These are phyloP conservation scores for Hermaeophaga mercurialis DNA, from an alignment of 2,888 invertebrate species.

Conservation along the genomic window DNA sequence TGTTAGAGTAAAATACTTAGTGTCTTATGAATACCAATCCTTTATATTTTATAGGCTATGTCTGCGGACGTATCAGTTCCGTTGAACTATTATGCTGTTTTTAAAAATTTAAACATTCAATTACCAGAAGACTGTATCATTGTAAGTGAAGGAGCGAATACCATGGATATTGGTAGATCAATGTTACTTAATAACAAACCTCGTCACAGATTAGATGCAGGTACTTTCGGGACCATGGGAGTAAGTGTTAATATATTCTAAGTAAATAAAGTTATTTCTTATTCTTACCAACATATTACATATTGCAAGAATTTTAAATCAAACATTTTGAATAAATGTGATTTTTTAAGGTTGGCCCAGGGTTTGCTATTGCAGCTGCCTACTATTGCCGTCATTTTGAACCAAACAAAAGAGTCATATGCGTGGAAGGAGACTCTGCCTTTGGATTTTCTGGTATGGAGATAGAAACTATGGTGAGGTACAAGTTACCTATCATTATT, in stretches of 20 bases:
- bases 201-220: conserved; percentile 90
- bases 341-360: conserved; percentile 75
- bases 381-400: conserved; percentile 83
- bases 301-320: no score
- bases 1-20: no score
- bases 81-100: conserved; percentile 92
- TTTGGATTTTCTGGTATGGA: conserved; percentile 99
- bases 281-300: no score
- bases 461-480: conserved; percentile 94
- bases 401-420: conserved; percentile 83
- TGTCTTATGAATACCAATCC: no score
- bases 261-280: no score
- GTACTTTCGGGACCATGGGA: conserved; percentile 97
- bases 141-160: conserved; percentile 97
- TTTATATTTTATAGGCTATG: conserved; percentile 65
- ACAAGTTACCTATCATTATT: conserved; percentile 87
- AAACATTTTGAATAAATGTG: not conserved
- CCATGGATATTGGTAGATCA: conserved; percentile 96
- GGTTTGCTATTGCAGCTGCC: conserved; percentile 91
- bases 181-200: conserved; percentile 84
- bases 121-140: conserved; percentile 86
- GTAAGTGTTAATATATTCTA: conserved; percentile 55
- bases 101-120: conserved; percentile 77
- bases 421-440: conserved; percentile 96
- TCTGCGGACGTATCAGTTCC: conserved; percentile 74